phyloP scores from a whole-genome alignment of 23 tunicate species.

The Ascidia mentula region DNA sequence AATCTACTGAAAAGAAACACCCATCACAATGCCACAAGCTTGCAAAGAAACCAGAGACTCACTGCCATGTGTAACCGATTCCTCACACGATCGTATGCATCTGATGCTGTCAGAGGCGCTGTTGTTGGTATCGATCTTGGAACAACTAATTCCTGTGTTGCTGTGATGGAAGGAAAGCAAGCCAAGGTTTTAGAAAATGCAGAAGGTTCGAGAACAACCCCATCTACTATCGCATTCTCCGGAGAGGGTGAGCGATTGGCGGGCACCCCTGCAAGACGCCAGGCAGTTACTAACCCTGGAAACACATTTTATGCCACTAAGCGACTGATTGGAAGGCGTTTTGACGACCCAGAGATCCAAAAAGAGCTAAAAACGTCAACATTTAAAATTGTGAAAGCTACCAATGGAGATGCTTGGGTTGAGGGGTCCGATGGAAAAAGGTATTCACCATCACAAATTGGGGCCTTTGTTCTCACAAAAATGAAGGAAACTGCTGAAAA shows the following conservation, averaged over 20 bases:
- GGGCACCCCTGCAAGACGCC: conserved; percentile 95
- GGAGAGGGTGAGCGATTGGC: conserved; percentile 89
- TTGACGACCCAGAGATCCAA: conserved; percentile 91
- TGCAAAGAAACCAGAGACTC: background rate
- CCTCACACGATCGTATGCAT: conserved; percentile 32
- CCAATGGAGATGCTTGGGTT: conserved; percentile 98
- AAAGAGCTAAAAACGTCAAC: conserved; percentile 82
- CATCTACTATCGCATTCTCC: conserved; percentile 88
- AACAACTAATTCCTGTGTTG: conserved; percentile 96
- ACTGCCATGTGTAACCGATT: conserved; percentile 19
- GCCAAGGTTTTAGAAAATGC: conserved; percentile 97
- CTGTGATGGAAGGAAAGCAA: conserved; percentile 97
- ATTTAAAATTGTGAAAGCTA: conserved; percentile 93
- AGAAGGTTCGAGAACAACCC: conserved; percentile 87
- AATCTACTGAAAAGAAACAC: conserved; percentile 16
- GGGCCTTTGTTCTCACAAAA: conserved; percentile 90
- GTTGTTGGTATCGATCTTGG: conserved; percentile 96
- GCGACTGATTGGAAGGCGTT: conserved; percentile 89
- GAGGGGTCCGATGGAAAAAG: conserved; percentile 97
- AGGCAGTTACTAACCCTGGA: conserved; percentile 95
- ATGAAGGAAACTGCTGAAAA: conserved; percentile 98
- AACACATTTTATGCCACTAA: conserved; percentile 98
- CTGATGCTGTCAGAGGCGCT: conserved; percentile 90
- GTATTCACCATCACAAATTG: conserved; percentile 95
- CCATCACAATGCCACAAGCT: conserved; percentile 5